These are phyloP conservation scores for Zele albiditarsus DNA, from an alignment of 2,888 invertebrate species.

Conservation along the genomic window DNA sequence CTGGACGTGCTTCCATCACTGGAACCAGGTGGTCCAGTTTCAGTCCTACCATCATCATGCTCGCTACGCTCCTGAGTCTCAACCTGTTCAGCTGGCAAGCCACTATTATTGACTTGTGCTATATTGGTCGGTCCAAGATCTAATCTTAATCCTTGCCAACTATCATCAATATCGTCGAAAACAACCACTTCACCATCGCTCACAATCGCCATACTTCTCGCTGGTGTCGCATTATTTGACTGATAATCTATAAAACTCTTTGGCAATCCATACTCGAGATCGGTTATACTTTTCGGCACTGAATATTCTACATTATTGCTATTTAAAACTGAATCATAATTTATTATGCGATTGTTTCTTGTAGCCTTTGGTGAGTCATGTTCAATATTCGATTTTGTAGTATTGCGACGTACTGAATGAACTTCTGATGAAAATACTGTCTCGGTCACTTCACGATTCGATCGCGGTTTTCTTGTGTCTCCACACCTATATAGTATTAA, in stretches of 20 bases:
- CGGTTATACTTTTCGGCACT: slow-evolving; percentile 68
- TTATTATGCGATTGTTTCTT: slow-evolving; percentile 65
- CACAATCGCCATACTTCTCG: slow-evolving; percentile 74
- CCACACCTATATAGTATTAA: slow-evolving; percentile 66
- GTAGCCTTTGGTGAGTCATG: slow-evolving; percentile 67
- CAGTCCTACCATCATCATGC: slow-evolving; percentile 56
- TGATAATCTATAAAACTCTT: slow-evolving; percentile 70
- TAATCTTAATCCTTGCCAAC: slow-evolving; percentile 80
- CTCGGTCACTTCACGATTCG: slow-evolving; percentile 77
- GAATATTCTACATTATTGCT: slow-evolving; percentile 72
- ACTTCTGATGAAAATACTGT: slow-evolving; percentile 79
- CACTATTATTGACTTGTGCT: slow-evolving; percentile 53
- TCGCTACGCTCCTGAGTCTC: slow-evolving; percentile 37
- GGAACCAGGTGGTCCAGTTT: slow-evolving; percentile 68
- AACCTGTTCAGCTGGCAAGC: slow-evolving; percentile 58
- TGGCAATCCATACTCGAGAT: slow-evolving; percentile 69
- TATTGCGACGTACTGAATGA: slow-evolving; percentile 76
- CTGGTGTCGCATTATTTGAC: slow-evolving; percentile 69
- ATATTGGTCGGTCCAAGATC: slow-evolving; percentile 62
- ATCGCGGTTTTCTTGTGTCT: slow-evolving; percentile 71
- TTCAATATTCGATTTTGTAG: slow-evolving; percentile 68
- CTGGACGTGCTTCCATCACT: slow-evolving; percentile 71
- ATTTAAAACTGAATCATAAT: slow-evolving; percentile 70
- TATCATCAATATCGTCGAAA: slow-evolving; percentile 90
- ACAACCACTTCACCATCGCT: slow-evolving; percentile 87